Evolutionary conservation across 1,140 invertebrate genomes (phyloP).

Genomic region (Leptopilina boulardi): DNA sequence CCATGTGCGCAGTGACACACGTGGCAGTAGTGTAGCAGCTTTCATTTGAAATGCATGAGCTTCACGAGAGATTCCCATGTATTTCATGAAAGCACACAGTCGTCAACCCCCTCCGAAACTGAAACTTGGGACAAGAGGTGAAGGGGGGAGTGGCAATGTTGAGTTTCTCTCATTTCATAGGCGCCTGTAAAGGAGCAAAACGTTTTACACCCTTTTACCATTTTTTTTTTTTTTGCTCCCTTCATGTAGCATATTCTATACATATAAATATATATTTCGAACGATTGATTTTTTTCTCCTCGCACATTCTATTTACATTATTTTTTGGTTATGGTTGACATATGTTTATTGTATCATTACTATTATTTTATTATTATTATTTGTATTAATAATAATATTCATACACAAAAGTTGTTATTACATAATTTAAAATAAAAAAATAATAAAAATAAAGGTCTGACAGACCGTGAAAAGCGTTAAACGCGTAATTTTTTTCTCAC

Average conservation of each 20-base stretch:
- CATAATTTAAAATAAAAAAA: too few relatives aligned
- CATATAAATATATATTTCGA: neutral
- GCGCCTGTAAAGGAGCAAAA: neutral
- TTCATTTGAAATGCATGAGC: slow-evolving; percentile 51
- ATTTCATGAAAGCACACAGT: slow-evolving; percentile 33
- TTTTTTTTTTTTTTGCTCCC: neutral
- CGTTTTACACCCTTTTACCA: neutral
- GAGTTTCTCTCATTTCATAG: slow-evolving; percentile 11
- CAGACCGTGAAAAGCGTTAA: too few relatives aligned
- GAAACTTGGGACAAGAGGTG: neutral
- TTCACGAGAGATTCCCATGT: slow-evolving; percentile 33
- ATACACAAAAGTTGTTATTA: too few relatives aligned
- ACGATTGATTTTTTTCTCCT: neutral
- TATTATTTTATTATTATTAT: too few relatives aligned
- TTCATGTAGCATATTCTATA: too few relatives aligned
- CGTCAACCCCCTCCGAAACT: neutral
- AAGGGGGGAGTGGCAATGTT: neutral
- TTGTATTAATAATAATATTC: too few relatives aligned
- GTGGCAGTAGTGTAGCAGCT: slow-evolving; percentile 31
- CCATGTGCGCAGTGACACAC: slow-evolving; percentile 26
- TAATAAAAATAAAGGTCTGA: too few relatives aligned
- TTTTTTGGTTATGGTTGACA: too few relatives aligned
- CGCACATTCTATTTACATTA: too few relatives aligned
- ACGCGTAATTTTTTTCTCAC: too few relatives aligned
- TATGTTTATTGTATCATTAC: too few relatives aligned